Conservation (phyloP, 64 coral and sea anemone species). For the Dendronephthya gigantea region DNA sequence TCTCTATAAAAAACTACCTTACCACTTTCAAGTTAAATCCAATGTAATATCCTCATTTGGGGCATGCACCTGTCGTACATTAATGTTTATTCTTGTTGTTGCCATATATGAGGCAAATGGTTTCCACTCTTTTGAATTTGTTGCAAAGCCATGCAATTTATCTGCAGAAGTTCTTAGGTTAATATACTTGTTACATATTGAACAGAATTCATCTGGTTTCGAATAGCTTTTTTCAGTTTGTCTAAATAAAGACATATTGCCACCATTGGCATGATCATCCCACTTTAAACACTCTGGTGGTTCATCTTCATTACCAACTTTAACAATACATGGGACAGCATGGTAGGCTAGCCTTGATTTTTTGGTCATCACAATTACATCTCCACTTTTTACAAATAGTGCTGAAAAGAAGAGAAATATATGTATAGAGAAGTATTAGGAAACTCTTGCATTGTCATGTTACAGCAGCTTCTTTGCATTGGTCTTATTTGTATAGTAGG, state of each 20-base stretch:
- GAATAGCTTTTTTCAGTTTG: neutral
- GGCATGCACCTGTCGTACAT: slow-evolving; percentile 84
- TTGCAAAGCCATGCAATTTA: neutral
- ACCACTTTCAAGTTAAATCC: neutral
- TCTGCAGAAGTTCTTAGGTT: neutral
- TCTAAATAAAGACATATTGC: neutral
- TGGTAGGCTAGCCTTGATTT: slow-evolving; percentile 84
- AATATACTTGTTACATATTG: neutral
- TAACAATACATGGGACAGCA: slow-evolving; percentile 83
- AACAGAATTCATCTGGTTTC: neutral
- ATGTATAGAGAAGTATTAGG: too few relatives aligned
- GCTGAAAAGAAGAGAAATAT: slow-evolving; percentile 65
- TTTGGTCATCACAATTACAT: slow-evolving; percentile 83
- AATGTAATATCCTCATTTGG: slow-evolving; percentile 47
- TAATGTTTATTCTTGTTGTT: slow-evolving; percentile 90
- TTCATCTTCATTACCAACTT: slow-evolving; percentile 49
- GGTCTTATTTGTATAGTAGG: too few relatives aligned
- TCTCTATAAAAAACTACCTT: too few relatives aligned
- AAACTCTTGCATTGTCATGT: neutral
- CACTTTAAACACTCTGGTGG: slow-evolving; percentile 59
- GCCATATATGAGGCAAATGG: slow-evolving; percentile 66
- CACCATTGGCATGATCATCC: neutral
- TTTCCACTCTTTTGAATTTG: slow-evolving; percentile 47
- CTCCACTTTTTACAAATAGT: slow-evolving; percentile 74
- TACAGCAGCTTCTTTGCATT: too few relatives aligned